Conservation (phyloP, 2,888 invertebrate genomes). For the Drosophila monieri region DNA sequence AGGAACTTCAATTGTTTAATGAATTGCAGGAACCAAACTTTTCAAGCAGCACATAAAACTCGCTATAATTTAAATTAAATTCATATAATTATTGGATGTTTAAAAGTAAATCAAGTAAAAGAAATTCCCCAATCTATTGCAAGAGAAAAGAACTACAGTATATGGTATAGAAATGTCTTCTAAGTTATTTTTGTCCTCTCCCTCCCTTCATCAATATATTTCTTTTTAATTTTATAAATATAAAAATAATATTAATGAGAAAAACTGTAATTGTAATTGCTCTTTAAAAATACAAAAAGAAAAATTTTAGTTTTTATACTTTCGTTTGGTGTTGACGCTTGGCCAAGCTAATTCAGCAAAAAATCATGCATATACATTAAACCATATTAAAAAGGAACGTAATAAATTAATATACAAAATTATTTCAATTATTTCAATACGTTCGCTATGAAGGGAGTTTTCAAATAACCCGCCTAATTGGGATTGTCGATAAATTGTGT, state of each 20-base stretch:
- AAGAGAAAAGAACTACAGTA: slow-evolving; percentile 58
- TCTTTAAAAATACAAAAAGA: slow-evolving; percentile 62
- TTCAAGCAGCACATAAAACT: slow-evolving; percentile 66
- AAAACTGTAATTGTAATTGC: slow-evolving; percentile 77
- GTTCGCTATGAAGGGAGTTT: not conserved
- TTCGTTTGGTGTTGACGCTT: slow-evolving; percentile 66
- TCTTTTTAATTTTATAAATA: slow-evolving; percentile 78
- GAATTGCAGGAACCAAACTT: slow-evolving; percentile 48
- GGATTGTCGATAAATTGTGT: not conserved
- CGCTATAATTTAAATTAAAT: slow-evolving; percentile 76
- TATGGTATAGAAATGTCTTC: slow-evolving; percentile 75
- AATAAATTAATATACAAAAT: slow-evolving; percentile 61
- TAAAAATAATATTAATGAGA: slow-evolving; percentile 76
- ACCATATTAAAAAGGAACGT: slow-evolving; percentile 59
- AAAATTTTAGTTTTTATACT: slow-evolving; percentile 53
- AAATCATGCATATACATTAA: slow-evolving; percentile 49
- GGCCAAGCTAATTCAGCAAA: slow-evolving; percentile 43
- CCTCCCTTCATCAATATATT: slow-evolving; percentile 73
- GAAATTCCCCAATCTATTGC: slow-evolving; percentile 58
- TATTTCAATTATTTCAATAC: slow-evolving; percentile 14
- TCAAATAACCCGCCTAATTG: not conserved
- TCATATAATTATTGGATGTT: slow-evolving; percentile 74
- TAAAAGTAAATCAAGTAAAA: slow-evolving; percentile 53
- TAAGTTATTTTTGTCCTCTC: slow-evolving; percentile 74
- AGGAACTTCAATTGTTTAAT: slow-evolving; percentile 57